These are phyloP conservation scores for Pseudochromis fuscus DNA, from an alignment of 2,797 vertebrate genomes.

Conservation along the genomic window DNA sequence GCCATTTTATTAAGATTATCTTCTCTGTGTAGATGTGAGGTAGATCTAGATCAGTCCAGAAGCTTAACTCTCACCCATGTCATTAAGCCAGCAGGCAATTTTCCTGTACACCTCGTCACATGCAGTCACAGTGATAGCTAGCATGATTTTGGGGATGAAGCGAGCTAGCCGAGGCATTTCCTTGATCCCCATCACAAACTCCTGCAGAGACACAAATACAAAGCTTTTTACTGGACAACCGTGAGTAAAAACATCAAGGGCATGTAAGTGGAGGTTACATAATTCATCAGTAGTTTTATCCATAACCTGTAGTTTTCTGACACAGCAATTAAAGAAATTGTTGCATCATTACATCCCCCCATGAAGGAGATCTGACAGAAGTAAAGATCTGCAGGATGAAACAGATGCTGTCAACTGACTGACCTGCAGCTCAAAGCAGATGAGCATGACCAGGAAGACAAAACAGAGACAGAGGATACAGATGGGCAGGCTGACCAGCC, in stretches of 20 bases:
- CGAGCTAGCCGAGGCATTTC: constrained; percentile 92
- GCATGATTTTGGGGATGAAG: constrained; percentile 95
- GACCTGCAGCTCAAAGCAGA: constrained; percentile 98
- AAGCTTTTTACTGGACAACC: not conserved
- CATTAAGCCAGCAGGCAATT: constrained; percentile 96
- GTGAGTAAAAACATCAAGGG: not conserved
- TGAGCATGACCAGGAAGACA: constrained; percentile 96
- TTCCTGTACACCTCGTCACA: constrained; percentile 98
- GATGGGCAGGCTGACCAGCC: constrained; percentile 94
- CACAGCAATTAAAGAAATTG: not conserved
- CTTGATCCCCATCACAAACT: constrained; percentile 94
- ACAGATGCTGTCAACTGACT: constrained; percentile 46
- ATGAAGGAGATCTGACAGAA: not conserved
- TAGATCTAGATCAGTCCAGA: not conserved
- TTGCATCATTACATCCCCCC: not conserved
- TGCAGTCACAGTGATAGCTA: constrained; percentile 93
- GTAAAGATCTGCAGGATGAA: not conserved
- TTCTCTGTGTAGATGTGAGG: not conserved
- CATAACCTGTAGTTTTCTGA: not conserved
- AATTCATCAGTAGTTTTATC: not conserved
- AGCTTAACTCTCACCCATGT: constrained; percentile 89
- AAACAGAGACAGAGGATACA: constrained; percentile 93
- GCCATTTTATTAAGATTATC: not conserved
- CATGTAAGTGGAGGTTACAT: not conserved
- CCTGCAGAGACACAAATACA: constrained; percentile 81